Evolutionary conservation across 2,797 vertebrate species (phyloP), one percentile per base, ranked within the genome.

Genomic region (Pachyuromys duprasi): DNA sequence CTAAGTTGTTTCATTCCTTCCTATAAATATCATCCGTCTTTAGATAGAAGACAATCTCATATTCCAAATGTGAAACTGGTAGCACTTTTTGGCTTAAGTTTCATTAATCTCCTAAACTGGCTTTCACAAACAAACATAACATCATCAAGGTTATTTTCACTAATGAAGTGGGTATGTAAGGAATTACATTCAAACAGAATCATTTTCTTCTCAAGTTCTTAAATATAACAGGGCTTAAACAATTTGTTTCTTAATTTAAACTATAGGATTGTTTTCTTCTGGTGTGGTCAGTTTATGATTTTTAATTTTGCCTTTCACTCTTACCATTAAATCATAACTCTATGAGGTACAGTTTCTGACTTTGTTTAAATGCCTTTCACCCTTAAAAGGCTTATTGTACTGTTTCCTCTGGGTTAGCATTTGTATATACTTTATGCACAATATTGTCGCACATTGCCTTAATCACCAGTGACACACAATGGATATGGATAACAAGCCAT

Each of bases 361-460:
- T 97, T 94, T 95, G 97, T 96, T 96, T 96, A 97, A 94, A 80
- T 36, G 90, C n/a, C 92, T 88, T 97, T 97, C 93, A 98, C 93
- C 89, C 82, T 96, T 63, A 88, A 97, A 93, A n/a, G 94, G 95
- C 96, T 1, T 96, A 90, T 95, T 98, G 93, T 98, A 96, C 93
- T 94, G 89, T 78, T 91, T 96, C 82, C 83, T 62, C 57, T 93
- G 11, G 39, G 80, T 0, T 75, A 93, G 83, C 78, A 97, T 97
- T 98, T 98, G 84, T 86, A 63, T 75, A 53, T 97, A 57, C 74
- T 91, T 91, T 83, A 89, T 33, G 49, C 93, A 89, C 93, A 98
- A 95, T 92, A 80, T 39, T 55, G 33, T 65, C 53, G 93, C 97
- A 82, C 69, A 97, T 97, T 97, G 76, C 96, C 82, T 95, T 82